Evolutionary conservation across 2,113 vertebrate genomes (phyloP), one percentile per base, ranked within the genome.

Genomic region (Zosterops borbonicus): DNA sequence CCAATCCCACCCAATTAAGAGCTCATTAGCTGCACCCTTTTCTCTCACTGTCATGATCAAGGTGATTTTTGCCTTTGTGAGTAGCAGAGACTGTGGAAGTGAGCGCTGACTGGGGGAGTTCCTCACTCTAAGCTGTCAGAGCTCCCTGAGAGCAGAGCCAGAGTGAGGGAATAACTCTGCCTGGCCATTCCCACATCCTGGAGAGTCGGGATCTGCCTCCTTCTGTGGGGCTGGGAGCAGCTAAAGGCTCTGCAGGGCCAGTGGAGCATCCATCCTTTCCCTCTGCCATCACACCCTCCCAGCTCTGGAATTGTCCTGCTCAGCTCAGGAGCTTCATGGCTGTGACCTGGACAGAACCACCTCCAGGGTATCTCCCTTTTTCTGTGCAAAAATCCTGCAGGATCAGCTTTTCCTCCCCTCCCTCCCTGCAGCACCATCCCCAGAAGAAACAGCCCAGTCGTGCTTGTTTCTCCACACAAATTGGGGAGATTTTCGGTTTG

Each of bases 1-100:
- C 89, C 90, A 91, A 10, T 33, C 55, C 69, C 33, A 46, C 20
- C 12, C 58, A 83, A 68, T 89, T 96, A 96, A 71, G 68, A 92
- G 35, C 35, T 86, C 18, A 52, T 83, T 80, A 89, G 55, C 70
- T 18, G 42, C 67, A 74, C 64, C 53, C 50, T 89, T 53, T 50
- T 56, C 59, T 64, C 83, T 67, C 55, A 31, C n/a, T 58, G 71
- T 44, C 28, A 8, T 10, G 42, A 52, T 62, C 63, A 65, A 75
- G 73, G 73, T 68, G 83, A 29, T 67, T 89, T 91, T 89, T 55
- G 74, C 55, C 62, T 82, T 25, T 76, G 62, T 62, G 77, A 56
- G 46, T 4, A 42, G 41, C 9, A 49, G 41, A 33, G 62, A 22
- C 33, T 31, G 42, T 19, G 56, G 63, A 84, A 35, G 62, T 41